A percentile compares a stretch with the other conserved stretches of the same genome.
phyloP scores from a whole-genome alignment of 2,113 vertebrate genomes.

The Corythaeola cristata region DNA sequence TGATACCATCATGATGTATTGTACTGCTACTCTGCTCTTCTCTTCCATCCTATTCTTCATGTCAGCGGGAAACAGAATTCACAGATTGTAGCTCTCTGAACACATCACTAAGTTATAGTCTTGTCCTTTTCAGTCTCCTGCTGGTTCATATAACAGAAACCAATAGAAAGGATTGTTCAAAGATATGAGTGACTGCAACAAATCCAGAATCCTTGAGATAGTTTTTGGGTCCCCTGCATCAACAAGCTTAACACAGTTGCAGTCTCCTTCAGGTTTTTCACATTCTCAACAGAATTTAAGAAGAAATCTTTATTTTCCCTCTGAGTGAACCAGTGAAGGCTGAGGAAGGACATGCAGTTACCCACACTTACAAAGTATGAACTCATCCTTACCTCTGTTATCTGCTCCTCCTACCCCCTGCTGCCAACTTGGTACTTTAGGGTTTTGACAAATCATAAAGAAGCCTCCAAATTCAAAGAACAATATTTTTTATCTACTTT shows the following conservation, averaged over 20 bases:
- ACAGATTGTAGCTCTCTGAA: conserved; percentile 15
- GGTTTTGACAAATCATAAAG: neutral
- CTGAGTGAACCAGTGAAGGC: neutral
- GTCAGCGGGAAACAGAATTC: conserved; percentile 17
- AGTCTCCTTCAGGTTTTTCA: neutral
- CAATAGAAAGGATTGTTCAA: neutral
- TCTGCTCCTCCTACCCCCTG: neutral
- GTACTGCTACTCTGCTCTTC: conserved; percentile 1
- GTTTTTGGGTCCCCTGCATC: neutral
- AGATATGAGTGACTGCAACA: neutral
- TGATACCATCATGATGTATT: neutral
- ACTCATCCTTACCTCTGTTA: neutral
- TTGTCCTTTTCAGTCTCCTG: conserved; percentile 28
- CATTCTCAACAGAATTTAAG: neutral
- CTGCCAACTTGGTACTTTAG: neutral
- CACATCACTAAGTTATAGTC: neutral
- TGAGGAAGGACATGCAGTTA: neutral
- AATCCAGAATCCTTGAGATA: neutral
- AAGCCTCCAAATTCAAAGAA: neutral
- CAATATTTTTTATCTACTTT: neutral
- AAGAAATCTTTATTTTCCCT: neutral
- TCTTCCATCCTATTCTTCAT: conserved; percentile 29
- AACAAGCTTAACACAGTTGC: neutral
- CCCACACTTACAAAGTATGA: neutral
- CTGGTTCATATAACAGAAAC: conserved; percentile 28